phyloP scores from a whole-genome alignment of 2,113 vertebrate species.

The cat (Felis catus) region DNA sequence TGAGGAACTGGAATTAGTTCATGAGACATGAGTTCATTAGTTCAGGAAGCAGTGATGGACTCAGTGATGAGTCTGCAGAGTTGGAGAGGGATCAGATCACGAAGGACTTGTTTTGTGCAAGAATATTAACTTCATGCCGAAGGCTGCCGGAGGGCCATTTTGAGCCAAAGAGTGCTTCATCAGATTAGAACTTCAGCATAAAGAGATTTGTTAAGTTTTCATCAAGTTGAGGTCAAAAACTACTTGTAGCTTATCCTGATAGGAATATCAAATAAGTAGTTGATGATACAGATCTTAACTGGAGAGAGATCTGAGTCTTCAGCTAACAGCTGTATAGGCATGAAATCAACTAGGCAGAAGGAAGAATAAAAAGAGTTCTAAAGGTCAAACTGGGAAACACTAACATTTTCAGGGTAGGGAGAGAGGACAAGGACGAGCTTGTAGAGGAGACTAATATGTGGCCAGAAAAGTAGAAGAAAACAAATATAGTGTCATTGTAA shows the following conservation, averaged over 20 bases:
- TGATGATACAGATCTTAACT: slow-evolving; percentile 8
- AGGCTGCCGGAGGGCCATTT: not conserved
- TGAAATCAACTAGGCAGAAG: not conserved
- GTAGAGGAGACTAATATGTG: not conserved
- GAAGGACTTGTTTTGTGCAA: slow-evolving; percentile 4
- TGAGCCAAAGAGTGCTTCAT: not conserved
- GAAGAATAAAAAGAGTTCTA: not conserved
- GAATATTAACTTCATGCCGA: not conserved
- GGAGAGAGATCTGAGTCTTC: slow-evolving; percentile 3
- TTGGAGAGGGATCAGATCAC: not conserved
- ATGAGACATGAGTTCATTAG: not conserved
- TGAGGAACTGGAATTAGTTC: slow-evolving; percentile 21
- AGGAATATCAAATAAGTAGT: not conserved
- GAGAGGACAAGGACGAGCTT: not conserved
- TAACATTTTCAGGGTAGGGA: not conserved
- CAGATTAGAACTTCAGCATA: not conserved
- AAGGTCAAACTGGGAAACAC: not conserved
- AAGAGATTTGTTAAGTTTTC: slow-evolving; percentile 28
- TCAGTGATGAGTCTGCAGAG: not conserved
- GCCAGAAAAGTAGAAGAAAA: not conserved
- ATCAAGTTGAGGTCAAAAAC: not conserved
- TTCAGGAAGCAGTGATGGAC: not conserved
- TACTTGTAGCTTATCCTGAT: not conserved
- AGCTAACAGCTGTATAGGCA: not conserved
- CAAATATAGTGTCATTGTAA: not conserved